Evolutionary conservation across 2,797 vertebrate species (phyloP).

Genomic region (Macropodus opercularis): DNA sequence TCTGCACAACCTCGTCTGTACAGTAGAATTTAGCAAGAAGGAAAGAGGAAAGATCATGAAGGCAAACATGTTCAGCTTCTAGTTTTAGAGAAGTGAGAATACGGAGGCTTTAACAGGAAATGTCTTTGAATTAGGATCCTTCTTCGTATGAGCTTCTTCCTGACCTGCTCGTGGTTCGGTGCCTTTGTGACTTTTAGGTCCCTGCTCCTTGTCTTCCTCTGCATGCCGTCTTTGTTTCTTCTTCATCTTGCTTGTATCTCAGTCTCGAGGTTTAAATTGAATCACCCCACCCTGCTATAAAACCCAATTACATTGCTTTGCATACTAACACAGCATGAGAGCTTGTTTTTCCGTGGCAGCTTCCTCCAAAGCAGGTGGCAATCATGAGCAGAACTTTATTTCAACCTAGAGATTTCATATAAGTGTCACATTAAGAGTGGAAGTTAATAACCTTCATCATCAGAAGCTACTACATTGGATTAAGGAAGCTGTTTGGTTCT

Average conservation of each 20-base stretch:
- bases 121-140: no score
- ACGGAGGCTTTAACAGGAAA: no score
- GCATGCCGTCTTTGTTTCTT: neutral
- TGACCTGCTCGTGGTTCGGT: neutral
- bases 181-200: constrained; percentile 7
- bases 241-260: neutral
- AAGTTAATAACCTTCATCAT: neutral
- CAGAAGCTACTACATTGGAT: neutral
- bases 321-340: neutral
- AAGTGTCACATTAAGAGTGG: neutral
- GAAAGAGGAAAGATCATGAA: no score
- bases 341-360: neutral
- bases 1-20: no score
- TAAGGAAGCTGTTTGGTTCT: neutral
- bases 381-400: neutral
- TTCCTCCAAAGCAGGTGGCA: neutral
- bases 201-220: neutral
- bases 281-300: neutral
- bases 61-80: no score
- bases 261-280: neutral
- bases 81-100: no score
- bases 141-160: no score
- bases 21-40: no score
- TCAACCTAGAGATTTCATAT: neutral
- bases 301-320: neutral